Evolutionary conservation across 1,140 invertebrate genomes (phyloP), one percentile per base, ranked within the genome.

Genomic region (Gonioctena quinquepunctata): DNA sequence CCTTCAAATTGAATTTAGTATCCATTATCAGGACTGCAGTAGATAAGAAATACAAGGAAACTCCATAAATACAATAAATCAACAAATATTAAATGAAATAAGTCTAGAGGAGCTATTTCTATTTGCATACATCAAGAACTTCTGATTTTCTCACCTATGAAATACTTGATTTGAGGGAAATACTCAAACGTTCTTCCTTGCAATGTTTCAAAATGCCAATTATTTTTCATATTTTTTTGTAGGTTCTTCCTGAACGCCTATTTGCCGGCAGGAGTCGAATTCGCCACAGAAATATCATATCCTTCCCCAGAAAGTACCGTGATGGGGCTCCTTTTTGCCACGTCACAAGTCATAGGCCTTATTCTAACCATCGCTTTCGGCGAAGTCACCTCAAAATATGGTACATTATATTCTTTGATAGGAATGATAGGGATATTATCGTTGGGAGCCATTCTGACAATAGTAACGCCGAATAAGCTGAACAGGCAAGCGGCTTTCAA

Each of bases 261-360:
- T 66, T 70, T 72, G 21, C 70, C 73, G 7, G 75, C 72, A 18
- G 75, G 78, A 61, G 73, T 77, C 5, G 78, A 79, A 68, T 74
- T 79, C 49, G 76, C 71, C 2, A 75, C 69, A 28, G 78, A 79
- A 70, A 68, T 79, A 25, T 74, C 78, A 5, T 79, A 72, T 64
- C 78, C 78, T 26, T 64, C 68, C 19, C 68, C 72, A 18, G 77
- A 79, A 61, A 75, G 77, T 68, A 79, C 75, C n/a, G 72, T 76
- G 7, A 69, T 73, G 6, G 74, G 78, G 13, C 56, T 79, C 6
- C 48, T 79, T 13, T 70, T 73, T 6, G 69, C 76, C 1, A 59
- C 65, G 8, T 70, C 77, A 3, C 78, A 80, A 68, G 57, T 71
- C 19, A 68, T 78, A 27, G 75, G 73, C 1, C 18, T 64, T 7